These are phyloP conservation scores for Diarsia dahlii DNA, from an alignment of 2,888 invertebrate genomes.

Conservation along the genomic window DNA sequence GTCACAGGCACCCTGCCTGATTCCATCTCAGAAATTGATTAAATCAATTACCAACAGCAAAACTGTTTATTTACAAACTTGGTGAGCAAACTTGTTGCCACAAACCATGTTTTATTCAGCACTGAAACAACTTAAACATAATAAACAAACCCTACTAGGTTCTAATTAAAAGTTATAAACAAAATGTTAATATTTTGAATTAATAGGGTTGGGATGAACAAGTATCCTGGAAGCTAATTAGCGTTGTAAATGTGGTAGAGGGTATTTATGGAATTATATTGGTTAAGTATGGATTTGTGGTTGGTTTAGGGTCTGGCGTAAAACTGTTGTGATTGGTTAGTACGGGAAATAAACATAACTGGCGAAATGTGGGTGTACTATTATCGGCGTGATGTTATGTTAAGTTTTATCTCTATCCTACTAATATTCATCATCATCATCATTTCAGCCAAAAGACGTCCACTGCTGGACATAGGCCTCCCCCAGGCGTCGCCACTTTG, in stretches of 20 bases:
- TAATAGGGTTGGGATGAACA: constrained; percentile 28
- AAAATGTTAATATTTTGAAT: constrained; percentile 55
- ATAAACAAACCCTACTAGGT: constrained; percentile 35
- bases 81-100: constrained; percentile 10
- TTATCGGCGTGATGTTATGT: too few relatives aligned
- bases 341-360: too few relatives aligned
- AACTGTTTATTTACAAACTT: constrained; percentile 42
- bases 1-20: background rate
- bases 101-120: constrained; percentile 54
- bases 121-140: constrained; percentile 28
- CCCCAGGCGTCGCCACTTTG: too few relatives aligned
- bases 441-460: too few relatives aligned
- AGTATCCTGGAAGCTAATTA: constrained; percentile 40
- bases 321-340: background rate
- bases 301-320: background rate
- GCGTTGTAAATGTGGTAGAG: constrained; percentile 18
- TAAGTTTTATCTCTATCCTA: too few relatives aligned
- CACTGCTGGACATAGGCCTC: too few relatives aligned
- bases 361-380: too few relatives aligned
- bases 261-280: constrained; percentile 5
- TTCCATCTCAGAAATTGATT: constrained; percentile 23
- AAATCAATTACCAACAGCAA: constrained; percentile 19
- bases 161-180: constrained; percentile 62
- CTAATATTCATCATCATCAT: too few relatives aligned
- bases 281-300: background rate